These are phyloP conservation scores for Gibbula magus DNA, from an alignment of 2,888 invertebrate genomes.

Conservation along the genomic window DNA sequence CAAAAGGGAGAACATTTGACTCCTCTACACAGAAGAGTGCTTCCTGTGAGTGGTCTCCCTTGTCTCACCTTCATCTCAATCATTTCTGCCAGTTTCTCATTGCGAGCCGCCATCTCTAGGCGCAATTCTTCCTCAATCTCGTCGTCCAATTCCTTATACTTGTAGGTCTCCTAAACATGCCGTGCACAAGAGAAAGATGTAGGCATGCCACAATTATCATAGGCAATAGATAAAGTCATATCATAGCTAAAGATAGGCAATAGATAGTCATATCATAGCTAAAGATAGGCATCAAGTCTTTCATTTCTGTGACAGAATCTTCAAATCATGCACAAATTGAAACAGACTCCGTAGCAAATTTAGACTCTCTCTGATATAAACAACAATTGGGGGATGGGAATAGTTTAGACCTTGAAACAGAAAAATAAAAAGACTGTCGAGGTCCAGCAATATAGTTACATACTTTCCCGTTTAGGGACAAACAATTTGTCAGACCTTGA, in stretches of 20 bases:
- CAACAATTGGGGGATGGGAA: too few relatives aligned
- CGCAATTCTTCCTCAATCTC: conserved; percentile 68
- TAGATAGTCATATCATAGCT: too few relatives aligned
- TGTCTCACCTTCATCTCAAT: conserved; percentile 63
- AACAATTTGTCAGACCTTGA: too few relatives aligned
- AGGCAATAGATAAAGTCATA: neutral
- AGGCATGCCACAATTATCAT: conserved; percentile 8
- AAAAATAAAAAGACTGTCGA: too few relatives aligned
- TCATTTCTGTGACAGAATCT: too few relatives aligned
- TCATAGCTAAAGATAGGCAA: neutral
- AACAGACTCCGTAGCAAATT: too few relatives aligned
- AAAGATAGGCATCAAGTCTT: too few relatives aligned
- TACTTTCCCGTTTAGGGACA: too few relatives aligned
- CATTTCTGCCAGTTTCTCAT: conserved; percentile 51
- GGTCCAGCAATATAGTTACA: too few relatives aligned
- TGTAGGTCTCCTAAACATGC: conserved; percentile 67
- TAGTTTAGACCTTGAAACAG: too few relatives aligned
- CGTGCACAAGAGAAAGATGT: conserved; percentile 29
- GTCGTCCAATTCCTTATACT: conserved; percentile 70
- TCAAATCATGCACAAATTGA: too few relatives aligned
- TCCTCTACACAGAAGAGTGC: neutral
- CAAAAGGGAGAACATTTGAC: neutral
- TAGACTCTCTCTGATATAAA: too few relatives aligned
- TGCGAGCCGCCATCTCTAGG: conserved; percentile 61
- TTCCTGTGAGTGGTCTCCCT: neutral